Evolutionary conservation across 2,113 vertebrate species (phyloP).

Genomic region (Calidris pygmaea): DNA sequence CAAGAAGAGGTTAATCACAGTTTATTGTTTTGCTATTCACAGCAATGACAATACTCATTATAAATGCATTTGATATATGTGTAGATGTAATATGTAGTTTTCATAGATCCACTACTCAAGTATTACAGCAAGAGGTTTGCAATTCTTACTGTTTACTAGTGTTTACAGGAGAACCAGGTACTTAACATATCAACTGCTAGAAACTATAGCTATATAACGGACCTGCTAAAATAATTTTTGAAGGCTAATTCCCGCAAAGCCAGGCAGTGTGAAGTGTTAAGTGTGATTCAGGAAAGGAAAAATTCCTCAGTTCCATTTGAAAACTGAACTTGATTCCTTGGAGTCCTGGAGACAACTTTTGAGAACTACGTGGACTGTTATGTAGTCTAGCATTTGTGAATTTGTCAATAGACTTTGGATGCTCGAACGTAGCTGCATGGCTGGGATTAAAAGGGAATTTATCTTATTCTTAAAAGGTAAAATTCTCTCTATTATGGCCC

Average conservation of each 20-base stretch:
- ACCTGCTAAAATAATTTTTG: neutral
- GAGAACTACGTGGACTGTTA: neutral
- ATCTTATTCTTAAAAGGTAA: neutral
- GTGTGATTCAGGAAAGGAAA: neutral
- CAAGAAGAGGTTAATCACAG: constrained; percentile 67
- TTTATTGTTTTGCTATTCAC: constrained; percentile 64
- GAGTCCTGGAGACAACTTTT: neutral
- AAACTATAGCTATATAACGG: neutral
- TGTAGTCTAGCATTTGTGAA: neutral
- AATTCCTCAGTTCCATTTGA: neutral
- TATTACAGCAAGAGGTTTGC: neutral
- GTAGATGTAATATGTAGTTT: constrained; percentile 44
- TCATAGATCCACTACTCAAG: constrained; percentile 15
- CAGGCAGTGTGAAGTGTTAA: neutral
- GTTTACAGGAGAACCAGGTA: neutral
- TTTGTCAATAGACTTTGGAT: neutral
- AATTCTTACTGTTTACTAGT: neutral
- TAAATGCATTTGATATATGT: constrained; percentile 15
- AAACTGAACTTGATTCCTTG: neutral
- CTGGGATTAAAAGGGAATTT: neutral
- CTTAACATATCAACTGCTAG: constrained; percentile 6
- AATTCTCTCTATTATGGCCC: neutral
- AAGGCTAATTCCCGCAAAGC: neutral
- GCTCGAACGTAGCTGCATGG: neutral
- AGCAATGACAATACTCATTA: constrained; percentile 17